Conservation (phyloP, 1,140 invertebrate genomes). For the Antheraea mylitta region DNA sequence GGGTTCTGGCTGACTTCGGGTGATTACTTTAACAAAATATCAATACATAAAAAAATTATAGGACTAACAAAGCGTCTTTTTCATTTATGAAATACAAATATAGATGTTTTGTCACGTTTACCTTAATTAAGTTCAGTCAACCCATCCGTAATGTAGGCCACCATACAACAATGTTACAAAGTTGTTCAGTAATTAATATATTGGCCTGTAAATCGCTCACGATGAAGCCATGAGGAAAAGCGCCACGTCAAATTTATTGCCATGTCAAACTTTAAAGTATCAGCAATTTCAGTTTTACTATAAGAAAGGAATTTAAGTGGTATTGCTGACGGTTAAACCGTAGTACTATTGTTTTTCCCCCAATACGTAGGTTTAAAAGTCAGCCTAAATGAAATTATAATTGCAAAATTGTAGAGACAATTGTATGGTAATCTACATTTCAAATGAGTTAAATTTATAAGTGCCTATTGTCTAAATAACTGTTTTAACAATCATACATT, state of each 20-base stretch:
- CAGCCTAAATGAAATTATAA: no score
- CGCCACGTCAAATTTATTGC: no score
- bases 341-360: no score
- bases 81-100: neutral
- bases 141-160: neutral
- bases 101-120: neutral
- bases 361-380: no score
- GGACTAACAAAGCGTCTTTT: conserved; percentile 9
- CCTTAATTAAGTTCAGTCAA: neutral
- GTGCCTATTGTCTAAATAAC: neutral
- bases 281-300: no score
- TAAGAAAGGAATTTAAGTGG: no score
- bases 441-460: neutral
- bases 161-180: neutral
- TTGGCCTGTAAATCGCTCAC: no score
- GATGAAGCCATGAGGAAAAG: no score
- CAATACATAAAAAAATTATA: conserved; percentile 6
- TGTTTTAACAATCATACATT: neutral
- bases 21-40: conserved; percentile 2
- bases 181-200: no score
- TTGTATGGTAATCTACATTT: neutral
- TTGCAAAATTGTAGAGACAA: no score
- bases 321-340: no score
- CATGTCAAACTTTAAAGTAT: no score
- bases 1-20: conserved; percentile 18